These are phyloP conservation scores for Antigone vipio DNA, from an alignment of 2,113 vertebrate species.

Conservation along the genomic window DNA sequence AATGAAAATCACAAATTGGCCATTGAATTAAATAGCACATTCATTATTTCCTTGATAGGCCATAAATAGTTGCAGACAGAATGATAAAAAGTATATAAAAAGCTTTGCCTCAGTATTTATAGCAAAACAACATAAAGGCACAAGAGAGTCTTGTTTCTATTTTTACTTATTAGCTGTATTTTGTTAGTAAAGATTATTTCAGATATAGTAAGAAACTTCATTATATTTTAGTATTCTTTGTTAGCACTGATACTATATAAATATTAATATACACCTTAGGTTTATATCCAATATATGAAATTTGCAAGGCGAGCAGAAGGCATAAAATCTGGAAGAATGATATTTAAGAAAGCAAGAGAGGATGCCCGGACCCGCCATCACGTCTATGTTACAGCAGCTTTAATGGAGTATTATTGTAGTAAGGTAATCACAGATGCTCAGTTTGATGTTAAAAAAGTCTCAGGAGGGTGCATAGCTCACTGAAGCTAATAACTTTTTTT, in stretches of 20 bases:
- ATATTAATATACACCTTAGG: conserved; percentile 60
- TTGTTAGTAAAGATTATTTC: neutral
- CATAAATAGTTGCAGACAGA: neutral
- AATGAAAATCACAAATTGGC: neutral
- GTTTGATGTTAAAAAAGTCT: neutral
- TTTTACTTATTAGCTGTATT: neutral
- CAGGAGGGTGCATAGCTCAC: neutral
- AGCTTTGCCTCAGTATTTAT: neutral
- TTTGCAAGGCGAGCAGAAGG: conserved; percentile 97
- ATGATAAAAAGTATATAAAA: neutral
- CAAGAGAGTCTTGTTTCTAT: neutral
- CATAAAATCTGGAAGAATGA: conserved; percentile 94
- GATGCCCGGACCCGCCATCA: conserved; percentile 94
- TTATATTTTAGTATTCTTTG: neutral
- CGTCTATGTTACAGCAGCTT: conserved; percentile 96
- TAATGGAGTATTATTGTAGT: conserved; percentile 99
- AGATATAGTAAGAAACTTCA: neutral
- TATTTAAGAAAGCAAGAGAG: conserved; percentile 99
- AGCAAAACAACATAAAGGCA: neutral
- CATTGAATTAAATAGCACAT: neutral
- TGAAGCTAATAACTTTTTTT: neutral
- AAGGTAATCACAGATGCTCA: conserved; percentile 79
- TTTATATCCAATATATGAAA: conserved; percentile 99
- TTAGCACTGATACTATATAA: neutral
- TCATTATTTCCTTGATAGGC: neutral